Evolutionary conservation across 2,888 invertebrate genomes (phyloP).

Genomic region (Hedychridium roseum): DNA sequence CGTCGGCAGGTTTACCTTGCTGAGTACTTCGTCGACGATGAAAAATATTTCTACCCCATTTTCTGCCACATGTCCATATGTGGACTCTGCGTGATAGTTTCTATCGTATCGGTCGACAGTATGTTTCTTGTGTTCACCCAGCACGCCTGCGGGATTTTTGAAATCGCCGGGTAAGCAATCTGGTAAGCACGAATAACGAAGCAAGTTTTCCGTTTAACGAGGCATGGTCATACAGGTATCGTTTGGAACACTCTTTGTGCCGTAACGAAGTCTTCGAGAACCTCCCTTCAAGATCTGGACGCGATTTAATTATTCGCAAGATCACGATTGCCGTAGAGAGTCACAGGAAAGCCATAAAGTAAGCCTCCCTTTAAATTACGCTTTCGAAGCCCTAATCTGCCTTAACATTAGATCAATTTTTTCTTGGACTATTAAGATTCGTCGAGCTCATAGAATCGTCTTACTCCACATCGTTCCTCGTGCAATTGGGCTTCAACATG

Average conservation of each 20-base stretch:
- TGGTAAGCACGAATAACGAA: no score
- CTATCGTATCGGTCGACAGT: neutral
- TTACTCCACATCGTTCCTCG: slow-evolving; percentile 8
- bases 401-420: neutral
- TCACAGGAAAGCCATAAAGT: slow-evolving; percentile 1
- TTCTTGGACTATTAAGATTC: slow-evolving; percentile 8
- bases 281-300: no score
- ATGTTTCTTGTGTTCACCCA: neutral
- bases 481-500: slow-evolving; percentile 12
- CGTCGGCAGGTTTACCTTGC: neutral
- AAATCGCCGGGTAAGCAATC: neutral
- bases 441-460: slow-evolving; percentile 6
- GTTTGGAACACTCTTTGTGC: neutral
- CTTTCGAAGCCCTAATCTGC: neutral
- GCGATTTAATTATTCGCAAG: neutral
- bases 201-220: neutral
- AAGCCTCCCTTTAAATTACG: neutral
- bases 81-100: no score
- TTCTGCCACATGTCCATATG: slow-evolving; percentile 1
- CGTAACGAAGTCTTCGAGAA: no score
- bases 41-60: slow-evolving; percentile 3
- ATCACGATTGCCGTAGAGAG: neutral
- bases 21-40: slow-evolving; percentile 2
- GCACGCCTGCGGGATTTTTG: slow-evolving; percentile 1
- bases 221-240: neutral